These are phyloP conservation scores for Nasalis larvatus DNA, from an alignment of 2,113 vertebrate species.

Conservation along the genomic window DNA sequence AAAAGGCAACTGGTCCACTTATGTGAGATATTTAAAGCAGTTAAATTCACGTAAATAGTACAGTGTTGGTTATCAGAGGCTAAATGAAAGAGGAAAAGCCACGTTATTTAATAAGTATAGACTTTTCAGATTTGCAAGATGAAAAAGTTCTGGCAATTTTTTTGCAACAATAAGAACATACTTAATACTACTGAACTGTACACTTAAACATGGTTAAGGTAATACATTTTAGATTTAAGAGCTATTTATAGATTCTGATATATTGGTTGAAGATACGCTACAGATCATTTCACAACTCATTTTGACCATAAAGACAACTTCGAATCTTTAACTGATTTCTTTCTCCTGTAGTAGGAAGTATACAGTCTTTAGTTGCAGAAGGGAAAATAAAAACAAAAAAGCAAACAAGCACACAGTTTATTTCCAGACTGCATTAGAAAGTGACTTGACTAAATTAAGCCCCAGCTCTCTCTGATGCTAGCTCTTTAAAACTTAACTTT, in stretches of 20 bases:
- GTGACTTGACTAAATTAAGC: not conserved
- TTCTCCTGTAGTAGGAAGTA: not conserved
- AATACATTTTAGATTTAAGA: constrained; percentile 81
- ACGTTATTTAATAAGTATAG: not conserved
- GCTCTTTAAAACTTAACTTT: not conserved
- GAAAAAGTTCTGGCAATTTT: not conserved
- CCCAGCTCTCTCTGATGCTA: not conserved
- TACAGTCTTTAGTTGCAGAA: not conserved
- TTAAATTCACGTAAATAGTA: not conserved
- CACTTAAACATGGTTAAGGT: not conserved
- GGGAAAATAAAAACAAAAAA: not conserved
- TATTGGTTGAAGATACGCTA: not conserved
- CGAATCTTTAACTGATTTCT: not conserved
- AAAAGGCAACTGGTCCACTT: not conserved
- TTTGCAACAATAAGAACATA: constrained; percentile 39
- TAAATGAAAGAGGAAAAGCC: not conserved
- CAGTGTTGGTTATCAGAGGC: not conserved
- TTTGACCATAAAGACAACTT: not conserved
- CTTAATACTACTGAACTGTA: not conserved
- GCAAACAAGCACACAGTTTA: not conserved
- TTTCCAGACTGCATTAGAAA: not conserved
- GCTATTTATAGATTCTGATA: not conserved
- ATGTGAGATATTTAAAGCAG: not conserved
- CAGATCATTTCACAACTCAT: not conserved
- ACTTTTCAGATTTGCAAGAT: not conserved